Base-by-base conservation (phyloP, 1,140 invertebrate genomes). In the Caligus rogercresseyi region DNA sequence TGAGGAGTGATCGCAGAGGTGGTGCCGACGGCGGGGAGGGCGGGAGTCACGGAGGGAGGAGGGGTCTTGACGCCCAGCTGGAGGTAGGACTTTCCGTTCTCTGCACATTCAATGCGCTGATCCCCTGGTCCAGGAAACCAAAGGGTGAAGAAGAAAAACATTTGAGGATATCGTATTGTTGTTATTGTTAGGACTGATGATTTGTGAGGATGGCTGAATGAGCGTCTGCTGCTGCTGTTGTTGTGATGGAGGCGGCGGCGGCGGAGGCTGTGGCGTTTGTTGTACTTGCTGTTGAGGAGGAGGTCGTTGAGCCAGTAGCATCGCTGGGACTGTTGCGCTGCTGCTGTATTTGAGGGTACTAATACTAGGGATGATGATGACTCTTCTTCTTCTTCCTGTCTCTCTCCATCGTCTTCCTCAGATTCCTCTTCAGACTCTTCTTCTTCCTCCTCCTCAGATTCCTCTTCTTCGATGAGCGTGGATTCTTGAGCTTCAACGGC, bases 71-170 rank as follows among this genome's bases (percentile, higher is more conserved):
- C 67, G 52, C 87, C 87, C 63, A 90, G 75, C 73, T 89, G 86
- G 68, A 89, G 74, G 73, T 89, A 90, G 57, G 85, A 88, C 73
- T 90, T 90, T 66, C 87, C 87, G 70, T 89, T 89, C 72, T 89
- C 86, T 65, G 87, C 87, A 68, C 83, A 81, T 54, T 85, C 80
- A 72, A 88, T 88, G 67, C 85, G 87, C 69, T 87, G 85, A 68
- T 85, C 67, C 24, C 16, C 57, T 63, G 61, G 19, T 63, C 61
- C 2, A 63, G 24, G 52, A 63, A 63, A 7, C 52, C 43, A 21
- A 23, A 63, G 61, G 61, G 23, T 16, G 20, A 21, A 20, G 54
- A 21, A 23, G 54, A 53, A 7, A 15, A 15, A 31, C 19, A n/a
- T 19, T 3, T 31, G 25, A 31, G 23, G n/a, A 18, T 20, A 20